Base-by-base conservation (phyloP, 2,888 invertebrate genomes). In the Amiota minor region DNA sequence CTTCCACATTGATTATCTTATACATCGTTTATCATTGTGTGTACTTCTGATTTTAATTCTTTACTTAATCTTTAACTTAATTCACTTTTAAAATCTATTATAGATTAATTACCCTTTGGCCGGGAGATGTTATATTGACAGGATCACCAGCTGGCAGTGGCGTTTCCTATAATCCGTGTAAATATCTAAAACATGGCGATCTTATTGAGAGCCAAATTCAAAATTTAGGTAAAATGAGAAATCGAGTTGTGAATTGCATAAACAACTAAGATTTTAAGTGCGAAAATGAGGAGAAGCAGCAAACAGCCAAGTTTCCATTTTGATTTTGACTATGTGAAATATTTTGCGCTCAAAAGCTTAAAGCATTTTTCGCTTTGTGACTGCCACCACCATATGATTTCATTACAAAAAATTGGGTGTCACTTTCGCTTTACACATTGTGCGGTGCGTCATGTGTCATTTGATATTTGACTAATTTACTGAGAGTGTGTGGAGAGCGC, bases 81-180 rank as follows among this genome's bases (percentile, higher is more conserved):
- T 47, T 46, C 45, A 70, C 49, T 20, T n/a, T 56, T n/a, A n/a
- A 14, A 70, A 8, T 61, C 20, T 68, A 56, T 72, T 71, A 55
- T 73, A 96, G 96, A 72, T 92, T 94, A 70, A 92, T 95, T 85
- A 96, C 96, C 0, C 90, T 97, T 1, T 91, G 94, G 70, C 97
- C 97, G 0, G 97, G 97, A 9, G 97, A 97, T 87, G 91, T 97
- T 0, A 94, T 97, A 76, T 90, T 97, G 73, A 97, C 97, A 0
- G 97, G 97, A 45, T 97, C 97, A 0, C 97, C 97, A 0, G 87
- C 93, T 0, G 94, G 94, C 0, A 94, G 94, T n/a, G 96, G 96
- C 72, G 93, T 93, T 89, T 93, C 94, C 86, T 91, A 94, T 76
- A 92, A 91, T 71, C 97, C 97, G 0, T 95, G 95, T 9, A 94